Evolutionary conservation across 64 coral and sea anemone genomes (phyloP), one percentile per base, ranked within the genome.

Genomic region (Orbicella faveolata): DNA sequence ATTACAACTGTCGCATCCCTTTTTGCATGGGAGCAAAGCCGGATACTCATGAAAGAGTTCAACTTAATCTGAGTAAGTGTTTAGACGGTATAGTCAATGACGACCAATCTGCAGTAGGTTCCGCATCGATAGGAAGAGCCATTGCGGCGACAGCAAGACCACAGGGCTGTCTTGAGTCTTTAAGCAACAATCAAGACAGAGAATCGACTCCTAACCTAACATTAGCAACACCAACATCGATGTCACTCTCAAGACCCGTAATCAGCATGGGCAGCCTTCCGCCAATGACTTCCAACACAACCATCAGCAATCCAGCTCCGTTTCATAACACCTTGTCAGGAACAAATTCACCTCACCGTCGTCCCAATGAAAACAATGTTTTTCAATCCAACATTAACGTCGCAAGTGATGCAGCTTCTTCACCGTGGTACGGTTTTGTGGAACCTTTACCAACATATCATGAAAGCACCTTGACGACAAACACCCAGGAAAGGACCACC

Each of bases 11-110:
- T 20, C 36, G 33, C 9, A 36, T 83, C 33, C 80, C 80, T 34
- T 83, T 83, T 66, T 66, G 80, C 34, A 67, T n/a, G 61, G 57
- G 36, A 39, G 61, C 80, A 83, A 67, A 66, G 11, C 14, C 13
- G 6, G 13, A 81, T 5, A 36, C 13, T 1, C 15, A 23, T 39
- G 11, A 83, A 37, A 21, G 14, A 23, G 80, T 15, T 13, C 80
- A 23, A 18, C 41, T 66, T 37, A 17, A 83, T 41, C 20, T 83
- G 34, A 35, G 35, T 41, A 62, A 66, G 12, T 23, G 18, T 35
- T 23, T 66, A 83, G 62, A 67, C 36, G 34, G 1, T 23, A 21
- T 83, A 44, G 5, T 66, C 33, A 25, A 63, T 36, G 59, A 81
- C 30, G 25, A 80, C 1, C 15, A 13, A 1, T 5, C 23, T 59